Conservation (phyloP, 2,888 invertebrate species). For the Tiphia femorata region DNA sequence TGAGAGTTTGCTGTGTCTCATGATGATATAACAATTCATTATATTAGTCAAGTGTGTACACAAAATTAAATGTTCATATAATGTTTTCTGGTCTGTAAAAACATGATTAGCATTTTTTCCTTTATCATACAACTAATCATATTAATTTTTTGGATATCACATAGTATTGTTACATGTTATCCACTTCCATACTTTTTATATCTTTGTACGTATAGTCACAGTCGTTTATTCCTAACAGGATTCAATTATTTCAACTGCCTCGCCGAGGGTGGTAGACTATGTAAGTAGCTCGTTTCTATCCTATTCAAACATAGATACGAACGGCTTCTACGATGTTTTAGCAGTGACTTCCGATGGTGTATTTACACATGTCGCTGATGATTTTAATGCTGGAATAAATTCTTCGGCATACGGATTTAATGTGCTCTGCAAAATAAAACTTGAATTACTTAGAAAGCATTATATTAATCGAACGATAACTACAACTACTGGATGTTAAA, state of each 20-base stretch:
- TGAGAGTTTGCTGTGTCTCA: no score
- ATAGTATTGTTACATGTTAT: conserved; percentile 39
- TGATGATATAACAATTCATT: conserved; percentile 15
- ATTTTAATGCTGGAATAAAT: conserved; percentile 77
- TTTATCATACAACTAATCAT: conserved; percentile 43
- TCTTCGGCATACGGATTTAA: conserved; percentile 89
- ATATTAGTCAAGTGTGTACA: conserved; percentile 5
- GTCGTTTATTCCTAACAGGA: conserved; percentile 53
- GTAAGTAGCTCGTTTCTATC: conserved; percentile 48
- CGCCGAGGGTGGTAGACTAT: conserved; percentile 47
- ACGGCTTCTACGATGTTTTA: conserved; percentile 63
- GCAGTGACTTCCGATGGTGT: conserved; percentile 57
- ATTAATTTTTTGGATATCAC: conserved; percentile 37
- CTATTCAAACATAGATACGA: conserved; percentile 37
- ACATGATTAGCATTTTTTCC: conserved; percentile 37
- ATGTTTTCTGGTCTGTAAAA: conserved; percentile 40
- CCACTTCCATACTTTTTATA: conserved; percentile 39
- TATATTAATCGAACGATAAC: no score
- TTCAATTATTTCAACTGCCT: conserved; percentile 50
- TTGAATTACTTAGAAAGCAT: no score
- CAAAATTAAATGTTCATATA: conserved; percentile 32
- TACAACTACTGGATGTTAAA: no score
- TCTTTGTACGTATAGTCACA: conserved; percentile 50
- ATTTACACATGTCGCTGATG: conserved; percentile 47
- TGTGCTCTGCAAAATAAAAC: conserved; percentile 75